These are phyloP conservation scores for Nipponia nippon DNA, from an alignment of 2,113 vertebrate genomes.

Conservation along the genomic window DNA sequence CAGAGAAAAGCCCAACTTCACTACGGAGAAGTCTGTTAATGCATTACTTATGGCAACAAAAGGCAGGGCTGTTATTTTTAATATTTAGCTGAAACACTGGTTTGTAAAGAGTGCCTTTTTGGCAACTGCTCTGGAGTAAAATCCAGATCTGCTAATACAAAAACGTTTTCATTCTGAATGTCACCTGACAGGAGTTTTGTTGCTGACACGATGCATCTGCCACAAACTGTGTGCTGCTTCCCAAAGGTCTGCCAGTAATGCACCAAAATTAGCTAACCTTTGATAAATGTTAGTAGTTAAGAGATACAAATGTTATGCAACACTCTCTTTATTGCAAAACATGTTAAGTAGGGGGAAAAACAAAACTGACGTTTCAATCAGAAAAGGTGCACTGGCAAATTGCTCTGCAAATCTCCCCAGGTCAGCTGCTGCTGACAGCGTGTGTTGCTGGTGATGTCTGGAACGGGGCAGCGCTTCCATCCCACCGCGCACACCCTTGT, in stretches of 20 bases:
- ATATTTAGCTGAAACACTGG: background rate
- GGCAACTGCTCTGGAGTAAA: background rate
- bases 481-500: rapidly evolving
- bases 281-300: background rate
- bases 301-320: background rate
- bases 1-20: background rate
- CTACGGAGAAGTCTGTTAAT: background rate
- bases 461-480: background rate
- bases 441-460: background rate
- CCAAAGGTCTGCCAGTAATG: background rate
- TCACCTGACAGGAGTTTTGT: background rate
- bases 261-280: background rate
- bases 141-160: background rate
- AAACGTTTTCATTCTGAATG: background rate
- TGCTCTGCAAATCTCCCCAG: background rate
- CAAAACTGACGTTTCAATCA: background rate
- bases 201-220: background rate
- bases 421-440: background rate
- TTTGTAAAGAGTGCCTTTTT: background rate
- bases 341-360: rapidly evolving
- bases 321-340: background rate
- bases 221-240: too few relatives aligned
- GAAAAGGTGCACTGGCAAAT: background rate
- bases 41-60: background rate
- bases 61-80: background rate